Evolutionary conservation across 1,140 invertebrate species (phyloP).

Genomic region (Drepana arcuata): DNA sequence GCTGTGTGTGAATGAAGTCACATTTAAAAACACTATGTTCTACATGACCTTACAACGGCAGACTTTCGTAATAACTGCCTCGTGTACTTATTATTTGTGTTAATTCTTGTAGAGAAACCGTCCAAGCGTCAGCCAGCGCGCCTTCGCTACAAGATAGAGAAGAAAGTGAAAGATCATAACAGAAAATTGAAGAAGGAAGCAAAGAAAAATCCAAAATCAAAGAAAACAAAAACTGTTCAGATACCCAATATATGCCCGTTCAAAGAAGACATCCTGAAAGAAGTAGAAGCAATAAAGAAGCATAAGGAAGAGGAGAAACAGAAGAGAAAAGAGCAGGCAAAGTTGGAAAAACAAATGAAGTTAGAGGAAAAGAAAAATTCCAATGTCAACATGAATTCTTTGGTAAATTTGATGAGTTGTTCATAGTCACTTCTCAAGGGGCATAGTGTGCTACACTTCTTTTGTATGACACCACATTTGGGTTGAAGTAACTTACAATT

Average conservation of each 20-base stretch:
- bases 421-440: too few relatives aligned
- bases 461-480: too few relatives aligned
- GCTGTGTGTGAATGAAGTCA: too few relatives aligned
- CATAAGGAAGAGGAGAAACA: conserved; percentile 83
- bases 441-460: background rate
- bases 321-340: conserved; percentile 76
- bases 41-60: too few relatives aligned
- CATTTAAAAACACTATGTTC: too few relatives aligned
- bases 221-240: conserved; percentile 84
- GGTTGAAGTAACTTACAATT: too few relatives aligned
- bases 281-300: conserved; percentile 84
- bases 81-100: conserved; percentile 16
- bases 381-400: conserved; percentile 65
- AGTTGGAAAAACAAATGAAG: conserved; percentile 73
- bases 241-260: conserved; percentile 95
- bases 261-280: conserved; percentile 90
- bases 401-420: conserved; percentile 32
- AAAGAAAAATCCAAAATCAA: conserved; percentile 83
- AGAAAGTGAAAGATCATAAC: conserved; percentile 92
- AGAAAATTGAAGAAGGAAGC: conserved; percentile 83
- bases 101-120: conserved; percentile 78
- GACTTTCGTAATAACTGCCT: background rate
- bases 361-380: conserved; percentile 68
- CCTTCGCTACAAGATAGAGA: conserved; percentile 90
- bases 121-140: conserved; percentile 86